Evolutionary conservation across 2,797 vertebrate species (phyloP), one percentile per base, ranked within the genome.

Genomic region (Xerus rutilus): DNA sequence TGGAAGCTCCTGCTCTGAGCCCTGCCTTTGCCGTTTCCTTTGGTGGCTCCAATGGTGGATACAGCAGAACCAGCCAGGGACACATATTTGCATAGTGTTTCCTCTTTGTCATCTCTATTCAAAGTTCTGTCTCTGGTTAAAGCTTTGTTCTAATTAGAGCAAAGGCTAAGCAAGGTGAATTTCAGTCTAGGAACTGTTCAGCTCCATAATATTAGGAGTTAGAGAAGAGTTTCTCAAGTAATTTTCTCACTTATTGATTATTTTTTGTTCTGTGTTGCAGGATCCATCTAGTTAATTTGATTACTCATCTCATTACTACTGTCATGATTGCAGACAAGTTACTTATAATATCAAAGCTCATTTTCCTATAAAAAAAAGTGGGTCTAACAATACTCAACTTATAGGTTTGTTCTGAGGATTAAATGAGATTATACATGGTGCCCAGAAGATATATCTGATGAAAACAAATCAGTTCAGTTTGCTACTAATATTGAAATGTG

Each of bases 131-230:
- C 6, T 95, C 21, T 84, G 84, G 11, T 12, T 57, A 65, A 39
- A 62, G 59, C 64, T 94, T 96, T 83, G 85, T 28, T 91, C 25
- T 93, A 87, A 93, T 95, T 87, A 84, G 0, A 89, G 62, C 35
- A 57, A 96, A 90, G 45, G 21, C 62, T 65, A 74, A 89, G 54
- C n/a, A 64, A 83, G 35, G 79, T 85, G 54, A 96, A 89, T 21
- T 81, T 92, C 23, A 54, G 52, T 72, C 20, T 52, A 95, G 49
- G 4, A 82, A 81, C 18, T 88, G 59, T 67, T 93, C 14, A 84
- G 0, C 82, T 92, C 52, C 52, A 17, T 70, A 47, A 43, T 88
- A 82, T 89, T 94, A 64, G 73, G 57, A 95, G 32, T 89, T 49
- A 81, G 28, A 78, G 54, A 84, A 95, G 59, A 78, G 5, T 62